These are phyloP conservation scores for Wasmannia auropunctata DNA, from an alignment of 1,140 invertebrate genomes.

Conservation along the genomic window DNA sequence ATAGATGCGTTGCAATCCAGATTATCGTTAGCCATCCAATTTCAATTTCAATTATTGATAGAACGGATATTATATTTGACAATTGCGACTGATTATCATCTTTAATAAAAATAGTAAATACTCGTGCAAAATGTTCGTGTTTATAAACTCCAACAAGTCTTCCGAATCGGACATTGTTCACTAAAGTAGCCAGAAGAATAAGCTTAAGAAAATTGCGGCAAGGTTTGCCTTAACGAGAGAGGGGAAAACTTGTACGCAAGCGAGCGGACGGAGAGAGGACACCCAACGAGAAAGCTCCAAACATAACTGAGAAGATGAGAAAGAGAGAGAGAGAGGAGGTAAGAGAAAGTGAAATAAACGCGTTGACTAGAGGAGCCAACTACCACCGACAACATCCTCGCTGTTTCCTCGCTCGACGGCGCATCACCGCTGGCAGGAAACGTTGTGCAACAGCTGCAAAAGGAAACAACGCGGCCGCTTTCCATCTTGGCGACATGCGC, in stretches of 20 bases:
- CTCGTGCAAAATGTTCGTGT: not conserved
- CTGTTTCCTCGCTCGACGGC: conserved; percentile 41
- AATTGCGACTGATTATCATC: not conserved
- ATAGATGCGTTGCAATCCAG: not conserved
- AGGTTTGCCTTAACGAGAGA: not conserved
- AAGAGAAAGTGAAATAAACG: conserved; percentile 50
- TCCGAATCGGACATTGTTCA: conserved; percentile 28
- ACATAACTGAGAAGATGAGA: conserved; percentile 37
- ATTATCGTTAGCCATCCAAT: not conserved
- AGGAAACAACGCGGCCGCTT: conserved; percentile 58
- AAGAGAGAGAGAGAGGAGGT: conserved; percentile 12
- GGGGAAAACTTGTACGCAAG: conserved; percentile 32
- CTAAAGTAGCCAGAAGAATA: not conserved
- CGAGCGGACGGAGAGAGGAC: not conserved
- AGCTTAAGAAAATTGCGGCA: conserved; percentile 49
- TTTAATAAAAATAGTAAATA: not conserved
- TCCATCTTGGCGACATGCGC: conserved; percentile 35
- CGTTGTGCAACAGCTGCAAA: conserved; percentile 44
- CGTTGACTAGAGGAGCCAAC: conserved; percentile 48
- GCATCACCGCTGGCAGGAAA: conserved; percentile 43
- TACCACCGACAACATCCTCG: conserved; percentile 39
- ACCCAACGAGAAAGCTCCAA: conserved; percentile 1
- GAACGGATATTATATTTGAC: not conserved
- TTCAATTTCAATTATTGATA: not conserved
- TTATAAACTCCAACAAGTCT: not conserved